Evolutionary conservation across 1,140 invertebrate species (phyloP).

Genomic region (Achatina immaculata): DNA sequence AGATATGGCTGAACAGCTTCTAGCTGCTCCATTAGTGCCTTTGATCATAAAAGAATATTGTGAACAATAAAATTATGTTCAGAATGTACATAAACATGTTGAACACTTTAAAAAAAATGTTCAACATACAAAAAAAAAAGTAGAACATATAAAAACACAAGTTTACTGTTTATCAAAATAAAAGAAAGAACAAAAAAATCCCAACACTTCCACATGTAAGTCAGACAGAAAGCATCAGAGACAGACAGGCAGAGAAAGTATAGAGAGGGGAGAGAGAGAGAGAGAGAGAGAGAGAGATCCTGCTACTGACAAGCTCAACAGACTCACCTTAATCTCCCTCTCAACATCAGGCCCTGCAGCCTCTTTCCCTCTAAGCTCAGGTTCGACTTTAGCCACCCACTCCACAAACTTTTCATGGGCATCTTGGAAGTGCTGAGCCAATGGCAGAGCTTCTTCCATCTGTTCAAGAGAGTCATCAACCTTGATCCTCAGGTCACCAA

Average conservation of each 20-base stretch:
- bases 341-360: slow-evolving; percentile 59
- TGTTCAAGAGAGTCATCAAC: slow-evolving; percentile 88
- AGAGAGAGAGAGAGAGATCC: too few relatives aligned
- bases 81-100: too few relatives aligned
- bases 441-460: slow-evolving; percentile 86
- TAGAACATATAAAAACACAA: too few relatives aligned
- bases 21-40: slow-evolving; percentile 81
- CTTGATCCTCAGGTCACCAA: slow-evolving; percentile 87
- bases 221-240: too few relatives aligned
- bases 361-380: slow-evolving; percentile 75
- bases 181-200: too few relatives aligned
- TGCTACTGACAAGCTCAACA: slow-evolving; percentile 15
- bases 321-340: slow-evolving; percentile 62
- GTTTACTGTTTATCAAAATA: too few relatives aligned
- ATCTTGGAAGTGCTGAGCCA: slow-evolving; percentile 94
- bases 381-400: slow-evolving; percentile 95
- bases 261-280: too few relatives aligned
- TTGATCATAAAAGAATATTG: slow-evolving; percentile 20
- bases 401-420: slow-evolving; percentile 88
- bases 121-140: too few relatives aligned
- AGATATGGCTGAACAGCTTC: slow-evolving; percentile 90
- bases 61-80: neutral
- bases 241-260: too few relatives aligned
- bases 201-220: too few relatives aligned
- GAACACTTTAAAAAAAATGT: too few relatives aligned